Evolutionary conservation across 2,888 invertebrate genomes (phyloP).

Genomic region (Aporophyla lueneburgensis): DNA sequence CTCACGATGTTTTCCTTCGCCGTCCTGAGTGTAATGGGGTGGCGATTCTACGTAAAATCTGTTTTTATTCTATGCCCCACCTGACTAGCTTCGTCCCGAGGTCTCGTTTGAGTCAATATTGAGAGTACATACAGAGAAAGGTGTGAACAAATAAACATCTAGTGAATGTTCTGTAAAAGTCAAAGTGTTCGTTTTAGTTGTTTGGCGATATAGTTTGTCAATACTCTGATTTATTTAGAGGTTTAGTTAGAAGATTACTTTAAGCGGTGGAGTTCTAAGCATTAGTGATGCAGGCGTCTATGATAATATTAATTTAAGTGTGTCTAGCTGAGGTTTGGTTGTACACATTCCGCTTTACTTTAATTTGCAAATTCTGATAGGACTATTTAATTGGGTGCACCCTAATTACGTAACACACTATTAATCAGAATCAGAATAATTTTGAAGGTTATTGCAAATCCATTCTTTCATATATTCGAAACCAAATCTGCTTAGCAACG

Average conservation of each 20-base stretch:
- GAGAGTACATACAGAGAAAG: constrained; percentile 34
- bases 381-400: neutral
- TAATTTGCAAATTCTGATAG: neutral
- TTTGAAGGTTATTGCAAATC: too few species aligned
- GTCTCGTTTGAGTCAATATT: constrained; percentile 55
- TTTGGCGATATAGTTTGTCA: constrained; percentile 23
- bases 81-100: constrained; percentile 23
- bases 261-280: neutral
- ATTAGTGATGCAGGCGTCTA: neutral
- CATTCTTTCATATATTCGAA: too few species aligned
- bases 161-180: constrained; percentile 34
- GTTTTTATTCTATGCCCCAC: constrained; percentile 25
- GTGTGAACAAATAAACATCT: constrained; percentile 44
- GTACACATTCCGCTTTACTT: too few species aligned
- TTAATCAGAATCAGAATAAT: too few species aligned
- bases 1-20: neutral
- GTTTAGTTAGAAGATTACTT: neutral
- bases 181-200: constrained; percentile 19
- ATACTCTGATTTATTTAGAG: constrained; percentile 9
- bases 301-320: neutral
- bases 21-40: neutral
- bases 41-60: neutral
- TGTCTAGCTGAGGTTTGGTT: neutral
- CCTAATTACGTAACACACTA: too few species aligned
- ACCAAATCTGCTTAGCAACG: too few species aligned